A percentile compares a stretch with the other conserved stretches of the same genome.
These are phyloP conservation scores for Mythimna impura DNA, from an alignment of 2,888 invertebrate species.

Conservation along the genomic window DNA sequence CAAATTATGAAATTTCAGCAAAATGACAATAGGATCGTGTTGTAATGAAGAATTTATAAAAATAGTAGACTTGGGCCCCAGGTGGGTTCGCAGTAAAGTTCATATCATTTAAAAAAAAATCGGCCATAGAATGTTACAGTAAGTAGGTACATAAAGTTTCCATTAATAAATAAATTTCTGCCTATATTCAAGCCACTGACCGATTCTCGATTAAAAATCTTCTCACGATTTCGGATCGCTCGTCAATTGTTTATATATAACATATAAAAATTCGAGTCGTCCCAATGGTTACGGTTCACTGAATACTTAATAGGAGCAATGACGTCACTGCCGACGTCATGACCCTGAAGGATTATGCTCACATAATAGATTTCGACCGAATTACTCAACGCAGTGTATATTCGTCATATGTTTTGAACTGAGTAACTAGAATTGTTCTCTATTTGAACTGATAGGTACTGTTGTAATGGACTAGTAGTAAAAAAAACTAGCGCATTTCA, in stretches of 20 bases:
- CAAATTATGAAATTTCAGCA: no score
- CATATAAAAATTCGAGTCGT: conserved; percentile 65
- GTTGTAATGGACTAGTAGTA: neutral
- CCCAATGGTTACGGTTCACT: conserved; percentile 53
- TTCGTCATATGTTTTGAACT: conserved; percentile 35
- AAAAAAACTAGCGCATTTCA: neutral
- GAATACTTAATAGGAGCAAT: conserved; percentile 68
- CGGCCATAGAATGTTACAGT: no score
- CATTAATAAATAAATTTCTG: neutral
- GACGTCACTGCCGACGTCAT: conserved; percentile 65
- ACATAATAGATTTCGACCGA: conserved; percentile 45
- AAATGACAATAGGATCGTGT: no score
- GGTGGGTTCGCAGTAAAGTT: no score
- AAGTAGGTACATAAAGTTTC: no score
- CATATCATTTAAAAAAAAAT: no score
- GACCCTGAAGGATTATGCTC: conserved; percentile 60
- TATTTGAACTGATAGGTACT: neutral
- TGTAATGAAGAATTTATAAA: no score
- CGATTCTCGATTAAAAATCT: conserved; percentile 40
- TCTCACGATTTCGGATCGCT: conserved; percentile 59
- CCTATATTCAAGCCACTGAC: conserved; percentile 14
- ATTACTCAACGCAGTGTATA: conserved; percentile 41
- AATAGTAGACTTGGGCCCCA: no score
- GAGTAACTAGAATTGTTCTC: conserved; percentile 18
- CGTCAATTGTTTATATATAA: conserved; percentile 65